phyloP scores from a whole-genome alignment of 1,140 invertebrate genomes.

The Apis cerana region DNA sequence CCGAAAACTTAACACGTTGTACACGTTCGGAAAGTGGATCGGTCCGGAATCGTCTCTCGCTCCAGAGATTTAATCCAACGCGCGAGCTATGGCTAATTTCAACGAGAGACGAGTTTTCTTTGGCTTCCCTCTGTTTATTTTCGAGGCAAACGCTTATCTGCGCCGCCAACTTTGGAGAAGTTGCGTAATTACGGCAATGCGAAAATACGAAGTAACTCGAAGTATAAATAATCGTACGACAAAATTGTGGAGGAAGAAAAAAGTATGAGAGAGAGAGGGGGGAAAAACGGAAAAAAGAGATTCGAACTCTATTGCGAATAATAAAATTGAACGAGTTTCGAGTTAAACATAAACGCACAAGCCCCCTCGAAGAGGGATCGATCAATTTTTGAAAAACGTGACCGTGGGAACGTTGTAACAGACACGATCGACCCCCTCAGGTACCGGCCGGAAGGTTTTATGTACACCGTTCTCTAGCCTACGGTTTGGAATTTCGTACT shows the following conservation, averaged over 20 bases:
- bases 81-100: not conserved
- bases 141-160: not conserved
- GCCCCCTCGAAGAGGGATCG: not conserved
- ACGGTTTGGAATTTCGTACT: constrained; percentile 74
- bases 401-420: constrained; percentile 64
- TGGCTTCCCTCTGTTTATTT: constrained; percentile 10
- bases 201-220: not conserved
- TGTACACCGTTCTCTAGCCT: constrained; percentile 52
- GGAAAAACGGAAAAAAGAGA: not conserved
- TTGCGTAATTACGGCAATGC: not conserved
- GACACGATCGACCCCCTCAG: constrained; percentile 57
- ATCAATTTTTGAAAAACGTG: constrained; percentile 57
- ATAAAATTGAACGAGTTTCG: not conserved
- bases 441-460: constrained; percentile 64
- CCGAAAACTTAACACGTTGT: constrained; percentile 44
- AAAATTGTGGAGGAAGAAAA: not conserved
- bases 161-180: not conserved
- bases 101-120: not conserved
- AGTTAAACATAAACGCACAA: not conserved
- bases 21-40: constrained; percentile 24
- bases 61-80: not conserved
- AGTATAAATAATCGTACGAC: too few relatives aligned
- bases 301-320: not conserved
- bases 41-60: not conserved
- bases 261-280: not conserved